Evolutionary conservation across 2,113 vertebrate genomes (phyloP).

Genomic region (Gymnorhina tibicen): DNA sequence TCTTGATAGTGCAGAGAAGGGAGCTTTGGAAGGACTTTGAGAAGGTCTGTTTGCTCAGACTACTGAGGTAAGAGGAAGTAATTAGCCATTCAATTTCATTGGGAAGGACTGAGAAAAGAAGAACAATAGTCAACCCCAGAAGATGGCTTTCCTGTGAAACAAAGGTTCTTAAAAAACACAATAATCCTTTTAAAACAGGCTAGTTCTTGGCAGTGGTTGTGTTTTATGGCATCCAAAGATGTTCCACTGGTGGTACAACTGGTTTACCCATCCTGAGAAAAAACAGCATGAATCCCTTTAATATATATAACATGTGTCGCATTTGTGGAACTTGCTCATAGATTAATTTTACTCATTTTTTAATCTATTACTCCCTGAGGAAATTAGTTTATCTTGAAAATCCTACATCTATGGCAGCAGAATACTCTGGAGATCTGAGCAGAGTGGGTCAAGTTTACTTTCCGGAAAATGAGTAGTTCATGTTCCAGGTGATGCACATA

Average conservation of each 20-base stretch:
- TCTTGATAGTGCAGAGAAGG: not conserved
- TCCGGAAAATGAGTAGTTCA: not conserved
- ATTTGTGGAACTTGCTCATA: not conserved
- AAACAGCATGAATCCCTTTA: not conserved
- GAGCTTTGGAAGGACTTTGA: not conserved
- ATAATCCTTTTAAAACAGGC: not conserved
- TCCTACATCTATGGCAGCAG: not conserved
- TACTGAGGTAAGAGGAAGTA: not conserved
- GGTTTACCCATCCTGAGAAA: not conserved
- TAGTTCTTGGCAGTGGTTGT: not conserved
- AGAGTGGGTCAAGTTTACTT: not conserved
- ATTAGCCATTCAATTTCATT: not conserved
- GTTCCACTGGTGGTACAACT: not conserved
- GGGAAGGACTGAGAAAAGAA: not conserved
- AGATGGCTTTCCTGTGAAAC: not conserved
- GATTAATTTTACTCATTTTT: not conserved
- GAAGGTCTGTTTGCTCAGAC: not conserved
- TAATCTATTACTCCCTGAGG: not conserved
- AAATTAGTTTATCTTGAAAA: not conserved
- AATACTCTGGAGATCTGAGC: not conserved
- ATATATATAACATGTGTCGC: not conserved
- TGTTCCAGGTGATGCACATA: slow-evolving; percentile 30
- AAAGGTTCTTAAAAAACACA: not conserved
- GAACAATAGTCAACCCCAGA: not conserved
- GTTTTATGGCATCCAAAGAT: not conserved